Percentiles rank a stretch among this genome's conserved stretches.
Evolutionary conservation across 2,113 vertebrate species (phyloP).

Genomic region (Cyprinodon tularosa): DNA sequence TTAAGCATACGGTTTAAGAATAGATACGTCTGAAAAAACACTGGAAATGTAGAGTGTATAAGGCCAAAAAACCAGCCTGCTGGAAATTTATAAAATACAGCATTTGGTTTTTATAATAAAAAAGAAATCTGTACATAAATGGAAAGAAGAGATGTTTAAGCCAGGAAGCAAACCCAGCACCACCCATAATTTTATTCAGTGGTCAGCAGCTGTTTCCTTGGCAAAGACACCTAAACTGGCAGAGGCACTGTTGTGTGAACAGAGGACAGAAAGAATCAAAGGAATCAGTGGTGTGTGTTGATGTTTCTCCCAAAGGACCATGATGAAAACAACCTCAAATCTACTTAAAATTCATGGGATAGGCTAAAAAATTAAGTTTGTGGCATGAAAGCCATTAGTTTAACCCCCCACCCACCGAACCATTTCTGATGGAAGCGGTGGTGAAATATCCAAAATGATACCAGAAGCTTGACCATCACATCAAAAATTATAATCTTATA

Average conservation of each 20-base stretch:
- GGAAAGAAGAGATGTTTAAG: constrained; percentile 4
- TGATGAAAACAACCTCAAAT: constrained; percentile 37
- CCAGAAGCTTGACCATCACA: background rate
- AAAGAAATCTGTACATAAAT: constrained; percentile 12
- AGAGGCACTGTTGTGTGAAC: constrained; percentile 35
- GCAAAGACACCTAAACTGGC: constrained; percentile 28
- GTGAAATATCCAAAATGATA: no score
- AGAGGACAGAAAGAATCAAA: constrained; percentile 39
- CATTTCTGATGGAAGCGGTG: no score
- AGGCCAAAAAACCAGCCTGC: background rate
- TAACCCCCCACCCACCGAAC: background rate
- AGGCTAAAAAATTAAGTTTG: background rate
- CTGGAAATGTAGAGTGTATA: background rate
- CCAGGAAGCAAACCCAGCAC: constrained; percentile 23
- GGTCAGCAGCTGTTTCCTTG: constrained; percentile 50
- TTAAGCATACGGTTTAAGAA: no score
- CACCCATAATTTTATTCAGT: constrained; percentile 38
- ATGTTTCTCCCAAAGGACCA: constrained; percentile 28
- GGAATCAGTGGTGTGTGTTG: constrained; percentile 39
- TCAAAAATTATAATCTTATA: background rate
- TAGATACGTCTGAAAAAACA: no score
- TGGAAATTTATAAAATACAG: no score
- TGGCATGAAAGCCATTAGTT: background rate
- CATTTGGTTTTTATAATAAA: background rate
- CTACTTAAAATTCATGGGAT: background rate